phyloP scores from a whole-genome alignment of 2,797 vertebrate species.

The Sebastes taczanowskii region DNA sequence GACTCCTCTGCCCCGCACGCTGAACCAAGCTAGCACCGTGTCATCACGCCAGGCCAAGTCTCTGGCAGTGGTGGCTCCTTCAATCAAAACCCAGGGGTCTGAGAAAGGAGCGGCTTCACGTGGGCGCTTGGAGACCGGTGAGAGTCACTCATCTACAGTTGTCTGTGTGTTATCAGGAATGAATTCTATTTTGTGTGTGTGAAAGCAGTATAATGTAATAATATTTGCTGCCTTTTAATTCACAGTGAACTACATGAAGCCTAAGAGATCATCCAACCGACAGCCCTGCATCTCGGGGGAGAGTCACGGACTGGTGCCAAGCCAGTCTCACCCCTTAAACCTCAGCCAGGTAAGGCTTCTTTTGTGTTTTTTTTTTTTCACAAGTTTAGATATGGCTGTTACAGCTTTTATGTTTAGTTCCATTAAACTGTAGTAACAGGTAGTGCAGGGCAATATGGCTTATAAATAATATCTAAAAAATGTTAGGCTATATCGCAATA shows the following conservation, averaged over 20 bases:
- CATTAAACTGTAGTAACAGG: not conserved
- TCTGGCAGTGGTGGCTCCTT: slow-evolving; percentile 93
- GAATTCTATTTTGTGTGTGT: not conserved
- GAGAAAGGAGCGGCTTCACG: slow-evolving; percentile 74
- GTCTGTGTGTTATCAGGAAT: not conserved
- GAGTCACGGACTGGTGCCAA: slow-evolving; percentile 82
- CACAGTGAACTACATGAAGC: slow-evolving; percentile 84
- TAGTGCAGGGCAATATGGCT: not conserved
- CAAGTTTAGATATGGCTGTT: rapidly evolving
- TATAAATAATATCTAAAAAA: rapidly evolving
- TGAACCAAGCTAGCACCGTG: slow-evolving; percentile 67
- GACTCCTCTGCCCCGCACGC: slow-evolving; percentile 83
- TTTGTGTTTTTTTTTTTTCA: not conserved
- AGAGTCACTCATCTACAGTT: not conserved
- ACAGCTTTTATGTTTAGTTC: not conserved
- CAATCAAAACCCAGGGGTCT: slow-evolving; percentile 87
- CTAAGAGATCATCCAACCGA: slow-evolving; percentile 88
- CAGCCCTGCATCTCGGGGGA: slow-evolving; percentile 89
- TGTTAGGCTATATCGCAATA: too few species aligned
- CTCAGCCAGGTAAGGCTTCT: slow-evolving; percentile 91
- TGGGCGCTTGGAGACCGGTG: slow-evolving; percentile 66
- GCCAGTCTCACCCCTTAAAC: slow-evolving; percentile 93
- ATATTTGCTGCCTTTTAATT: not conserved
- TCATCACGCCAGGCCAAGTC: slow-evolving; percentile 85
- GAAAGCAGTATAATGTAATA: not conserved